Evolutionary conservation across 64 coral and sea anemone genomes (phyloP).

Genomic region (Montipora efflorescens): DNA sequence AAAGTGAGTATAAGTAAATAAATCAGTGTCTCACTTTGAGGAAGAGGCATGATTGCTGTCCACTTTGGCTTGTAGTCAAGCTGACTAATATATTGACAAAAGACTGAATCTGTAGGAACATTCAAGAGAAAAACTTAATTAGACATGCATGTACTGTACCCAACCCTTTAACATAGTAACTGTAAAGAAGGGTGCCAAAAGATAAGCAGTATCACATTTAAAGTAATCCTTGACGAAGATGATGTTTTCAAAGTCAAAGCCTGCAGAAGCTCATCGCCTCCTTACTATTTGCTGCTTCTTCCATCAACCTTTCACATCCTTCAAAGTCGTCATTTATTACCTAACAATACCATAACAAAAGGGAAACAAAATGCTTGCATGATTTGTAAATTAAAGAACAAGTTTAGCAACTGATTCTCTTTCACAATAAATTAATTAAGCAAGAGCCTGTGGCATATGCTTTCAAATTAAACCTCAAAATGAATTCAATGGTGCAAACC

Average conservation of each 20-base stretch:
- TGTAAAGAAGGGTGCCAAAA: no score
- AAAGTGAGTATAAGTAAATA: neutral
- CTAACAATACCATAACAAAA: constrained; percentile 22
- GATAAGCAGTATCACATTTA: no score
- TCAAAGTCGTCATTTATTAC: constrained; percentile 90
- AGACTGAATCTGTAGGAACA: constrained; percentile 76
- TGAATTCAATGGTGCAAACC: no score
- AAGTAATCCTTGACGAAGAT: no score
- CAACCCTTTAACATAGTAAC: no score
- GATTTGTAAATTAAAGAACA: no score
- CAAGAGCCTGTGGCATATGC: no score
- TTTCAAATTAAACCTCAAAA: no score
- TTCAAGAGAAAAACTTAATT: neutral
- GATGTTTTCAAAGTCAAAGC: no score
- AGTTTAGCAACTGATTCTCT: no score
- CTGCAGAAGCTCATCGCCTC: neutral
- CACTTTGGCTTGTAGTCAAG: constrained; percentile 94
- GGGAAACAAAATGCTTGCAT: no score
- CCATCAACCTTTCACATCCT: constrained; percentile 86
- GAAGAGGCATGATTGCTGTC: constrained; percentile 77
- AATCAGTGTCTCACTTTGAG: constrained; percentile 18
- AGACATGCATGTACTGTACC: neutral
- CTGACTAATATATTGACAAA: constrained; percentile 84
- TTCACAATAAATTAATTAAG: no score
- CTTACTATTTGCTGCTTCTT: constrained; percentile 88